Evolutionary conservation across 1,140 invertebrate species (phyloP), one percentile per base, ranked within the genome.

Genomic region (Heliothis subflexa): DNA sequence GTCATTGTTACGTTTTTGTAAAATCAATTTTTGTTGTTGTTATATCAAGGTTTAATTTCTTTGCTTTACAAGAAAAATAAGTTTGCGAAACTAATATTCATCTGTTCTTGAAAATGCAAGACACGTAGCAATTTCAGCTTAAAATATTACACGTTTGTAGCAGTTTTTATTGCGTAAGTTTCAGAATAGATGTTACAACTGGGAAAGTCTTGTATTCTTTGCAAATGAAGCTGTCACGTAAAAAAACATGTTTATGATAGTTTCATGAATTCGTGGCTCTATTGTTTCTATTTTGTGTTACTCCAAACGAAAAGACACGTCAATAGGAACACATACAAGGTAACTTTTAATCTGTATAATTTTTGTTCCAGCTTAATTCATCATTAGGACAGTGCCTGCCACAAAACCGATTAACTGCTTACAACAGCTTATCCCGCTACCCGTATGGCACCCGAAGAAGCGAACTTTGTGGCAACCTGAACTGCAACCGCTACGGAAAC

Each of bases 331-430:
- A 40, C 9, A 40, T 7, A 9, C 0, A 40, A 5, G 9, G 9
- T 9, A 40, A 40, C 9, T 9, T 18, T n/a, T 21, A 0, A 1
- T n/a, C 13, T 28, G 11, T n/a, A 9, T 10, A 1, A 45, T 47
- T 62, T 40, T 71, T 55, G 21, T 71, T 71, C n/a, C 68, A 71
- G 68, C 52, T 71, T 7, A 50, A 54, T 2, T 16, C 55, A 55
- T 25, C n/a, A 9, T 25, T 28, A 10, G 4, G 68, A 13, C 50
- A 71, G 55, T 45, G 28, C 10, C 13, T 40, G 10, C 5, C n/a
- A 5, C 70, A n/a, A 54, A 11, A 11, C 7, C 16, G 16, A 57
- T 57, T 13, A 11, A 55, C 13, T 3, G 9, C 28, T 21, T 72
- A 4, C 13, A 11, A 57, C 11, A 40, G 33, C 33, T 9, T 49